Base-by-base conservation (phyloP, 2,888 invertebrate species). In the Pristionchus fissidentatus region DNA sequence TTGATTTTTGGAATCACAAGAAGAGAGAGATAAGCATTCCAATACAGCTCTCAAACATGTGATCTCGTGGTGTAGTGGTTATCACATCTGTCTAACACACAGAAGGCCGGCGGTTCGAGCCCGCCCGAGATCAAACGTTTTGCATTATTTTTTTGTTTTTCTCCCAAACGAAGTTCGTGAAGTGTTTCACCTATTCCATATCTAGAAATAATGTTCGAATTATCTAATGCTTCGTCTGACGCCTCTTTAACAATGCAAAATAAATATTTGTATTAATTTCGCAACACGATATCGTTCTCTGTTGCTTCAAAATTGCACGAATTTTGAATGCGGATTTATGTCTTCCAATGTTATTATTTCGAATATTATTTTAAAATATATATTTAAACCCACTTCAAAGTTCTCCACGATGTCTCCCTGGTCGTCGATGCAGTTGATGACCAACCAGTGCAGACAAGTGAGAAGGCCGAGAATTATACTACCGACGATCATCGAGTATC, bases 81-180 rank as follows among this genome's bases (percentile, higher is more conserved):
- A 88, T 87, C 86, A 88, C 86, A 86, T 87, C 86, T 87, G 88
- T 86, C 88, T 87, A 87, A 87, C 87, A 87, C 87, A 86, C 86
- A 86, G 87, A 87, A 87, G 86, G 87, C 84, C 86, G 86, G 86
- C 85, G 87, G 87, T 87, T 87, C 86, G 85, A 87, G 85, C 87
- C 87, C 86, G 86, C 87, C 87, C 85, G 85, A 87, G 85, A 87
- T 86, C 85, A 87, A 84, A 84, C 29, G 7, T 46, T 73, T 77
- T 77, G 70, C 70, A 3, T 41, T 38, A 5, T 22, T 41, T 1
- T 66, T 22, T 66, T 38, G 5, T 26, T 1, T 60, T 1, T 0
- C n/a, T 70, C 15, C 70, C 15, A 19, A 19, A 70, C 15, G 70
- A 70, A 22, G n/a, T n/a, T n/a, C n/a, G n/a, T n/a, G n/a, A n/a